Conservation (phyloP, 2,113 vertebrate genomes). For the Excalfactoria chinensis region DNA sequence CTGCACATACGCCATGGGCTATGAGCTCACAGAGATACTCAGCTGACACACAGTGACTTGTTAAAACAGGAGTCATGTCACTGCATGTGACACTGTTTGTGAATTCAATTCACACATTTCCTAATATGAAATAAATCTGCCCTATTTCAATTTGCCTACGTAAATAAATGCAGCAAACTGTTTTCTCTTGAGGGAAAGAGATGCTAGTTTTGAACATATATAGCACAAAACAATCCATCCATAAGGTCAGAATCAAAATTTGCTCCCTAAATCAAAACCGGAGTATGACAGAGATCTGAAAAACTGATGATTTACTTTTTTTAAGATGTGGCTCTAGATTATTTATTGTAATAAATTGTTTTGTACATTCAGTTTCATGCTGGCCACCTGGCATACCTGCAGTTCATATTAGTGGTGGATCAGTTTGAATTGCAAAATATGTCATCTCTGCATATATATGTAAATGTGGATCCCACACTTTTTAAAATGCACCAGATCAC, state of each 20-base stretch:
- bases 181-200: not conserved
- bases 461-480: not conserved
- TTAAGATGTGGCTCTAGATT: not conserved
- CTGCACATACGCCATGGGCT: not conserved
- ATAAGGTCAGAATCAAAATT: not conserved
- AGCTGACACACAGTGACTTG: not conserved
- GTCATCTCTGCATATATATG: not conserved
- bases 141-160: not conserved
- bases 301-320: not conserved
- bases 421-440: not conserved
- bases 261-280: not conserved
- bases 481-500: not conserved
- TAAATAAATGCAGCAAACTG: not conserved
- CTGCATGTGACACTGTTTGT: not conserved
- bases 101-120: not conserved
- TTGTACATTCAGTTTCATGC: not conserved
- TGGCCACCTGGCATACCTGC: not conserved
- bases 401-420: not conserved
- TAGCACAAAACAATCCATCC: not conserved
- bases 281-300: not conserved
- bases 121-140: slow-evolving; percentile 6
- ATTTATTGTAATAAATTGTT: not conserved
- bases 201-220: not conserved
- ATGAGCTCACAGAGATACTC: not conserved
- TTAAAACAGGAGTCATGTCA: not conserved